A percentile compares a stretch with the other conserved stretches of the same genome.
These are phyloP conservation scores for Episyrphus balteatus DNA, from an alignment of 1,140 invertebrate species.

Conservation along the genomic window DNA sequence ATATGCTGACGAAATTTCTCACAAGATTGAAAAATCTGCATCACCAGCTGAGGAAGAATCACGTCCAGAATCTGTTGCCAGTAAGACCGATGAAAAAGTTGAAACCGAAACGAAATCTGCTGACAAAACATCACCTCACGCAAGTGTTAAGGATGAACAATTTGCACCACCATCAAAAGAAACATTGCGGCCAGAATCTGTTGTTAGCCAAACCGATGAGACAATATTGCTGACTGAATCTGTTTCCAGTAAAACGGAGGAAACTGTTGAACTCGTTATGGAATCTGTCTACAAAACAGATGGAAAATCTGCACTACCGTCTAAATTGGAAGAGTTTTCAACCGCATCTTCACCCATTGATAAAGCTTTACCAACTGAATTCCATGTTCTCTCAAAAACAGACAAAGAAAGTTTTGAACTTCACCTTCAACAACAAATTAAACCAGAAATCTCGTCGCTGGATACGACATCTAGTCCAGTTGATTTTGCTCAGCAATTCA, in stretches of 20 bases:
- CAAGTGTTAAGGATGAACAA: conserved; percentile 8
- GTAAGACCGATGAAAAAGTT: not conserved
- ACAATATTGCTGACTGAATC: no score
- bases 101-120: conserved; percentile 7
- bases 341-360: not conserved
- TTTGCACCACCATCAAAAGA: conserved; percentile 3
- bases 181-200: no score
- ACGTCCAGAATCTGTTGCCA: not conserved
- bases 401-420: no score
- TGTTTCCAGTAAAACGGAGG: no score
- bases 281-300: no score
- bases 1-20: not conserved
- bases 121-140: conserved; percentile 2
- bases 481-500: conserved; percentile 27
- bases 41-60: not conserved
- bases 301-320: not conserved
- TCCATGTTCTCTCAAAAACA: no score
- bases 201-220: no score
- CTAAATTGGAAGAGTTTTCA: not conserved
- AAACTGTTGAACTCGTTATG: no score
- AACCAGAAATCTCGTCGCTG: no score
- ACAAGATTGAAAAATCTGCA: not conserved
- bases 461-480: conserved; percentile 28
- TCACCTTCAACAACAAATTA: no score
- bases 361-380: no score